Evolutionary conservation across 2,888 invertebrate species (phyloP), one percentile per base, ranked within the genome.

Genomic region (Seladonia tumulorum): DNA sequence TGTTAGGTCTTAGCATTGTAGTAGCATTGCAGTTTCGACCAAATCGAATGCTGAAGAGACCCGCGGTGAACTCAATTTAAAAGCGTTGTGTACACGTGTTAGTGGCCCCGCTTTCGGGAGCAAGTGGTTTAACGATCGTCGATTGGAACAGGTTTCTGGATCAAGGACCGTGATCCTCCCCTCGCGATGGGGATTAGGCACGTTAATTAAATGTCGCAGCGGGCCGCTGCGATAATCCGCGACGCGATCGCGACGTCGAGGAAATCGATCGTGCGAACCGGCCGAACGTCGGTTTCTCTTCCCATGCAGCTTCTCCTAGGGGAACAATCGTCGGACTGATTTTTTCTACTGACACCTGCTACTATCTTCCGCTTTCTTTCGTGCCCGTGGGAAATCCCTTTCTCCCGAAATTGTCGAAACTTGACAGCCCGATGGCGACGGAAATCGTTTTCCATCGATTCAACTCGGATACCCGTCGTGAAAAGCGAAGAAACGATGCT

Each of bases 221-320:
- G 66, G 53, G 3, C 22, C 47, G 29, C 35, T 73, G 22, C 60
- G 83, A 83, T 82, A 78, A 88, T 80, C 49, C 73, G 39, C 77
- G 70, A n/a, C 29, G 75, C 53, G 76, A 78, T 85, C 82, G 76
- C 72, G 74, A 60, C 73, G 75, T 63, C 79, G 75, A 79, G 76
- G 79, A 85, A 84, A 90, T 89, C 81, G 90, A 89, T 90, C 89
- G 90, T 90, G 90, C 88, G 90, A 90, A 90, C 82, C 77, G 39
- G 16, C 39, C 39, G 82, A 68, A 86, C 84, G 88, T 79, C 82
- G 90, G 87, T 90, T 90, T 90, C 90, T 90, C 90, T 90, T 89
- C 90, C 90, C 90, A 90, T 89, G 87, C 74, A 63, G 73, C 76
- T 53, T 53, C 81, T 81, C 74, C 72, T 87, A 76, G 76, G 35